Evolutionary conservation across 2,797 vertebrate species (phyloP).

Genomic region (Delichon dasypus): DNA sequence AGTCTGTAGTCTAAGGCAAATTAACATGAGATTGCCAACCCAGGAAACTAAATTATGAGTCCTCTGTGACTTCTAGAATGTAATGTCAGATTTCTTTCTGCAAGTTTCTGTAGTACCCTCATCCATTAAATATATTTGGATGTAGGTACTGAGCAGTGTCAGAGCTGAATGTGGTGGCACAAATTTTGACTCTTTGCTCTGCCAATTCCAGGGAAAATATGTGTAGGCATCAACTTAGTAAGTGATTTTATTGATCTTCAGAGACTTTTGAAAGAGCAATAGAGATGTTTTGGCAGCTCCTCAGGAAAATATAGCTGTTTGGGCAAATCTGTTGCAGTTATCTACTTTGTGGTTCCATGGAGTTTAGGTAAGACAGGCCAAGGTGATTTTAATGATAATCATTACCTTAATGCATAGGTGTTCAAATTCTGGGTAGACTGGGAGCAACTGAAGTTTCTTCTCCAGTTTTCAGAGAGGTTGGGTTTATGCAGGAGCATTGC

Average conservation of each 20-base stretch:
- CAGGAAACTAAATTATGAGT: not conserved
- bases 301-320: not conserved
- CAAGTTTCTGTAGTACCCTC: not conserved
- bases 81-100: not conserved
- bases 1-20: not conserved
- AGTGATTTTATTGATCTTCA: conserved; percentile 47
- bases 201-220: not conserved
- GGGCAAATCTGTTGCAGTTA: not conserved
- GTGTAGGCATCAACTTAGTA: conserved; percentile 3
- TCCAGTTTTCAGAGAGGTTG: not conserved
- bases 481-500: not conserved
- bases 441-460: not conserved
- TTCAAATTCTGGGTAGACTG: not conserved
- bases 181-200: not conserved
- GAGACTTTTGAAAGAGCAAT: not conserved
- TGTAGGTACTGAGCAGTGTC: not conserved
- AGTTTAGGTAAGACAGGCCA: not conserved
- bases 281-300: conserved; percentile 13
- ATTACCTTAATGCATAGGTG: not conserved
- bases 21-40: not conserved
- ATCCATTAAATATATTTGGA: not conserved
- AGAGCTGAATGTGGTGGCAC: not conserved
- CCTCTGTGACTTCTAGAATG: not conserved
- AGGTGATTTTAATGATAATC: not conserved
- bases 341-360: not conserved